Percentiles rank a stretch among this genome's conserved stretches.
phyloP scores from a whole-genome alignment of 2,113 vertebrate genomes.

The Dicentrarchus labrax region DNA sequence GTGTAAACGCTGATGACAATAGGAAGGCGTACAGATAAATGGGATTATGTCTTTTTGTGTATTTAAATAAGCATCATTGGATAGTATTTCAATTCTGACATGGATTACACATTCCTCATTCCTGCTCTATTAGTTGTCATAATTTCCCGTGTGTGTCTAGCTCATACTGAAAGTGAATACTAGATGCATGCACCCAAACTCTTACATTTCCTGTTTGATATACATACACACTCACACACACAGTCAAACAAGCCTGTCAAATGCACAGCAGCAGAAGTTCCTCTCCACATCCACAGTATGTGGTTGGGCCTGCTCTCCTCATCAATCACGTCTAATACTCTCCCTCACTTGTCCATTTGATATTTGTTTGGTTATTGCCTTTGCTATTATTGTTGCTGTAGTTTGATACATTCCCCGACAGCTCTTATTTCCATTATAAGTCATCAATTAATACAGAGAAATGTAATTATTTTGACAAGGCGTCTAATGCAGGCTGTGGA shows the following conservation, averaged over 20 bases:
- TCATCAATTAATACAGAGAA: constrained; percentile 83
- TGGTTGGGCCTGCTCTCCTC: constrained; percentile 45
- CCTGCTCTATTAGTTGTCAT: constrained; percentile 68
- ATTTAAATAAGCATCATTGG: constrained; percentile 78
- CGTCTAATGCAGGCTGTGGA: constrained; percentile 65
- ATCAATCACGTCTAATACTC: constrained; percentile 77
- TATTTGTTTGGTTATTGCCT: constrained; percentile 80
- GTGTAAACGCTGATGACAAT: constrained; percentile 60
- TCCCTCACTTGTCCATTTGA: constrained; percentile 78
- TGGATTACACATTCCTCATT: constrained; percentile 73
- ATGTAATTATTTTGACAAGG: constrained; percentile 84
- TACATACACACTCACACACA: constrained; percentile 4
- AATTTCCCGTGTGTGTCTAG: constrained; percentile 61
- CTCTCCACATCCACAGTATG: constrained; percentile 49
- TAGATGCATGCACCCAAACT: constrained; percentile 12
- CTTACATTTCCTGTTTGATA: constrained; percentile 34
- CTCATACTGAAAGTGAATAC: constrained; percentile 48
- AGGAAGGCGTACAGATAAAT: constrained; percentile 72
- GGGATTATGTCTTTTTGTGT: constrained; percentile 72
- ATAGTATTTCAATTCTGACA: constrained; percentile 76
- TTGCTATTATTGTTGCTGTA: constrained; percentile 73
- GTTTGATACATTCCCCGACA: constrained; percentile 82
- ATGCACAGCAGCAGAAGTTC: constrained; percentile 45
- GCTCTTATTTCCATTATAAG: constrained; percentile 81
- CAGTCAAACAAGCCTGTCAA: constrained; percentile 60